These are phyloP conservation scores for Tonatia bakeri DNA, from an alignment of 2,113 vertebrate species.

Conservation along the genomic window DNA sequence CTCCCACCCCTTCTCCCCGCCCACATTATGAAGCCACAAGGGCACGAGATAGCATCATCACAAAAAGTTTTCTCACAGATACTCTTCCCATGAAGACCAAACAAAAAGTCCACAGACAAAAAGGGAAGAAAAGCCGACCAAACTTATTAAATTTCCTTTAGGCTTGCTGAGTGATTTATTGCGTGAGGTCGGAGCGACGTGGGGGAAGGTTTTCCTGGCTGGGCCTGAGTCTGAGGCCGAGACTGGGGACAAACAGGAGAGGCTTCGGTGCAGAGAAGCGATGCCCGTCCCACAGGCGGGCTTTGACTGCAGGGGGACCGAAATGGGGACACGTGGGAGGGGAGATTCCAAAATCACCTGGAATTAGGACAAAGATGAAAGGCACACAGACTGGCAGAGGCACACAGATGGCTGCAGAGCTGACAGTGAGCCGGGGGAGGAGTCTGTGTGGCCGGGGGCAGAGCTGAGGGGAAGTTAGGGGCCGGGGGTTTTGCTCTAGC, in stretches of 20 bases:
- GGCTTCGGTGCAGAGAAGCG: neutral
- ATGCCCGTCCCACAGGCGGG: neutral
- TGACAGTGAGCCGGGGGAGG: neutral
- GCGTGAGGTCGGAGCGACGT: neutral
- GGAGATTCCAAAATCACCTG: neutral
- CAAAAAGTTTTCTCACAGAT: slow-evolving; percentile 33
- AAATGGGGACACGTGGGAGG: neutral
- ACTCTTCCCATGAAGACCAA: slow-evolving; percentile 53
- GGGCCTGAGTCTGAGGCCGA: neutral
- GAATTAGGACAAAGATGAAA: neutral
- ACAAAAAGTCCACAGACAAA: slow-evolving; percentile 59
- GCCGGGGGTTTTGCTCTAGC: neutral
- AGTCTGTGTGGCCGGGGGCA: neutral
- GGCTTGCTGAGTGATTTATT: slow-evolving; percentile 50
- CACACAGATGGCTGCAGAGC: neutral
- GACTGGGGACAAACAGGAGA: neutral
- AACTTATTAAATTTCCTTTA: slow-evolving; percentile 46
- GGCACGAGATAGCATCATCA: neutral
- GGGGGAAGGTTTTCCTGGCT: neutral
- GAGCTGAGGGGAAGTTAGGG: neutral
- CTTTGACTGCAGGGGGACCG: neutral
- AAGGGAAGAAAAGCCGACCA: neutral
- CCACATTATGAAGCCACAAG: neutral
- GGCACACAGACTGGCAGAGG: no score
- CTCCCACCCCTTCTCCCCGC: neutral